These are phyloP conservation scores for Marasmarcha lunaedactyla DNA, from an alignment of 2,888 invertebrate genomes.

Conservation along the genomic window DNA sequence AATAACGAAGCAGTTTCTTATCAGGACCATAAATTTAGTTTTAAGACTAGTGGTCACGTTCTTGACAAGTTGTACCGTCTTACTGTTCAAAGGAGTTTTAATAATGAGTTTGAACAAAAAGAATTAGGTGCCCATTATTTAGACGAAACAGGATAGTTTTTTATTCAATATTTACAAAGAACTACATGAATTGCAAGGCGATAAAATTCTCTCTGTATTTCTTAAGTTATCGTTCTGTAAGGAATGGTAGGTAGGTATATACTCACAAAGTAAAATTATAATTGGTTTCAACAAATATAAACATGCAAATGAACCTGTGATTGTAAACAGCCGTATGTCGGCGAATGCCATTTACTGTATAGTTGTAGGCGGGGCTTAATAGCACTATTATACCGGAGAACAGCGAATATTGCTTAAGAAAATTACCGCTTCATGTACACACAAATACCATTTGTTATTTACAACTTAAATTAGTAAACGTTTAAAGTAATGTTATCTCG, in stretches of 20 bases:
- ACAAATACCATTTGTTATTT: conserved; percentile 31
- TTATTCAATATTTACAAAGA: too few relatives aligned
- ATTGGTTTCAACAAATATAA: conserved; percentile 9
- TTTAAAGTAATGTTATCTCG: conserved; percentile 15
- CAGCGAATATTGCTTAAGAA: conserved; percentile 54
- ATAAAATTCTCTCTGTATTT: too few relatives aligned
- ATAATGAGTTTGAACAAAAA: too few relatives aligned
- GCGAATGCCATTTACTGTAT: conserved; percentile 59
- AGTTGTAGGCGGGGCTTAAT: conserved; percentile 65
- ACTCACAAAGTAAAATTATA: too few relatives aligned
- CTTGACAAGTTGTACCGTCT: conserved; percentile 40
- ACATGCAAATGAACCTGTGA: conserved; percentile 58
- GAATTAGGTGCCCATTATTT: too few relatives aligned
- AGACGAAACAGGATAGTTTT: too few relatives aligned
- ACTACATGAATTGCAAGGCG: too few relatives aligned
- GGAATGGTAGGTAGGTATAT: too few relatives aligned
- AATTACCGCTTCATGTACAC: conserved; percentile 42
- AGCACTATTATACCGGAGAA: conserved; percentile 51
- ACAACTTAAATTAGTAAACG: conserved; percentile 31
- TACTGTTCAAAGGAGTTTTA: conserved; percentile 16
- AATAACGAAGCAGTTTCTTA: conserved; percentile 18
- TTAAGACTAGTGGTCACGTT: conserved; percentile 37
- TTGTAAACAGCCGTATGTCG: conserved; percentile 55
- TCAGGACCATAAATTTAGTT: conserved; percentile 34
- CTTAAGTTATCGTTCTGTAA: too few relatives aligned